Evolutionary conservation across 2,113 vertebrate species (phyloP), one percentile per base, ranked within the genome.

Genomic region (Bungarus multicinctus): DNA sequence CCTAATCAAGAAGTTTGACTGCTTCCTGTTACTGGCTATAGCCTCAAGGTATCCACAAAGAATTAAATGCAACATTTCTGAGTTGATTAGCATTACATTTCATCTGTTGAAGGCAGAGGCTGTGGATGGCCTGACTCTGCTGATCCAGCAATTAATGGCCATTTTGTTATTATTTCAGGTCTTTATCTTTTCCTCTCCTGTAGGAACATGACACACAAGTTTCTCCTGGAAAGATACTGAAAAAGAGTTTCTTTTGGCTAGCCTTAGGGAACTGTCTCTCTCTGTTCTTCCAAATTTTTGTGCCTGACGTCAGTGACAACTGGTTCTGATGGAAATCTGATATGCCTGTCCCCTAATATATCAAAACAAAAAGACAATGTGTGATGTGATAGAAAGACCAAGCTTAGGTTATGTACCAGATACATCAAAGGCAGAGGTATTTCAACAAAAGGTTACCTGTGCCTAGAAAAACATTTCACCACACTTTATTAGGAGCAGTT

Each of bases 101-200:
- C 94, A 94, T 94, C 95, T 96, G 96, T 94, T 96, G 97, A 97
- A 88, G 90, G 96, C 94, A 95, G 86, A 90, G 23, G 88, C 89
- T 95, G 95, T 90, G 96, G 95, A 97, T 97, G 94, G 94, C 94
- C 94, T 93, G 55, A 87, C 95, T 94, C 4, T 96, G 97, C 96
- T 98, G 98, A 97, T 96, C 93, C 92, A 90, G 93, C 96, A 96
- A 90, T 95, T 97, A 97, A 95, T 93, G 89, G 58, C 25, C 74
- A 96, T 93, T 93, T 95, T 92, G 94, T 96, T 98, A 97, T 98
- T 98, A 98, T 98, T 98, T 98, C 98, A 98, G 98, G 97, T 97
- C 95, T 97, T 96, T 97, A 95, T 96, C 97, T 97, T 97, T 98
- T 98, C 98, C 98, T 98, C 94, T 97, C 96, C 92, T 95, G 93